Percentiles rank a stretch among this genome's conserved stretches.
phyloP scores from a whole-genome alignment of 2,888 invertebrate genomes.

The Merodon equestris region DNA sequence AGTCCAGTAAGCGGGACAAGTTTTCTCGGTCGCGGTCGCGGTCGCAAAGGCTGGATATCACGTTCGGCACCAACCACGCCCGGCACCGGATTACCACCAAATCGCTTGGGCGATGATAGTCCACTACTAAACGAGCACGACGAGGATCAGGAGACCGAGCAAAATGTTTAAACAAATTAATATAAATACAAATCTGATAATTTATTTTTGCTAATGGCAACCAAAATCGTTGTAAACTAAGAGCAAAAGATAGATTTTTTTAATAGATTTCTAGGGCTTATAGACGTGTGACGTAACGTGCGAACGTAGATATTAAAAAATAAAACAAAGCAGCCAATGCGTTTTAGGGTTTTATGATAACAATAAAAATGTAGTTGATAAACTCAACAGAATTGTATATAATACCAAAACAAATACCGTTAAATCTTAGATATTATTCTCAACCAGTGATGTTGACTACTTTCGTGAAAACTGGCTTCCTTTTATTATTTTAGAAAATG shows the following conservation, averaged over 20 bases:
- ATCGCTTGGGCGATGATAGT: slow-evolving; percentile 83
- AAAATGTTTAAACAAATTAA: slow-evolving; percentile 70
- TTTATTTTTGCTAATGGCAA: slow-evolving; percentile 7
- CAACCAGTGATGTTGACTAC: slow-evolving; percentile 2
- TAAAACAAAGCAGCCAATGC: slow-evolving; percentile 1
- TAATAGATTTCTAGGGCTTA: slow-evolving; percentile 61
- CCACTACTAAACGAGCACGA: slow-evolving; percentile 82
- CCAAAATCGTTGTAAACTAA: slow-evolving; percentile 60
- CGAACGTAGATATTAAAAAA: slow-evolving; percentile 54
- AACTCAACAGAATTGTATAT: slow-evolving; percentile 43
- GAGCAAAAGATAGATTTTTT: slow-evolving; percentile 65
- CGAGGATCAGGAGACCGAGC: slow-evolving; percentile 78
- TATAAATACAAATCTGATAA: slow-evolving; percentile 11
- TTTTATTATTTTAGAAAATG: slow-evolving; percentile 8
- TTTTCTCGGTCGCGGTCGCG: slow-evolving; percentile 76
- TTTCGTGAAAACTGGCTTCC: slow-evolving; percentile 46
- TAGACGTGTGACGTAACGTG: slow-evolving; percentile 54
- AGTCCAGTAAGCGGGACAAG: slow-evolving; percentile 77
- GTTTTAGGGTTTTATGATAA: not conserved
- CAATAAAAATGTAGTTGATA: slow-evolving; percentile 2
- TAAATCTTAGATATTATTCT: slow-evolving; percentile 12
- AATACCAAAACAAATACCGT: slow-evolving; percentile 41
- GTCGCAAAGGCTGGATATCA: slow-evolving; percentile 83
- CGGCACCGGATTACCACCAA: slow-evolving; percentile 83
- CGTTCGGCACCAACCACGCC: slow-evolving; percentile 91